Percentiles rank a stretch among this genome's conserved stretches.
Evolutionary conservation across 2,888 invertebrate species (phyloP).

Genomic region (Dromius quadrimaculatus): DNA sequence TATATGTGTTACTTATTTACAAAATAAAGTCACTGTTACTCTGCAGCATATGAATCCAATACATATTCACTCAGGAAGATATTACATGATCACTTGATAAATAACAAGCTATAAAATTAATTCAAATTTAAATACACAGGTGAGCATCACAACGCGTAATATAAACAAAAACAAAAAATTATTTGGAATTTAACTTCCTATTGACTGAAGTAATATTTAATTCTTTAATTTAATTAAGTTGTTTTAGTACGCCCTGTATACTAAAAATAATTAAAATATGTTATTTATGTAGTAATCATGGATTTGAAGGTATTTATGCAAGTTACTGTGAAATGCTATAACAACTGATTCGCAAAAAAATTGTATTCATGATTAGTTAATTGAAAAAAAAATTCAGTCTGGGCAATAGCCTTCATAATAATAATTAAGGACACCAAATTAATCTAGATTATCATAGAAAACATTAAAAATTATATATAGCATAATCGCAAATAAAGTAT

Average conservation of each 20-base stretch:
- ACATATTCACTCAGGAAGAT: constrained; percentile 34
- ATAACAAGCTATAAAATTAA: neutral
- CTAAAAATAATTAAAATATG: neutral
- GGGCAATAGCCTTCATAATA: constrained; percentile 21
- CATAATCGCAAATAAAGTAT: too few species aligned
- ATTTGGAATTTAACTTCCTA: too few species aligned
- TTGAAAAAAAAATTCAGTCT: constrained; percentile 41
- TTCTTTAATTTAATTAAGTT: too few species aligned
- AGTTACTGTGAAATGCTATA: constrained; percentile 42
- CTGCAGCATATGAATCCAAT: constrained; percentile 54
- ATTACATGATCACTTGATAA: constrained; percentile 24
- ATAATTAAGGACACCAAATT: too few species aligned
- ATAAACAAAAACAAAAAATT: too few species aligned
- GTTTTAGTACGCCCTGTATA: too few species aligned
- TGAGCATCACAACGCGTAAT: neutral
- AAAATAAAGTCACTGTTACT: constrained; percentile 57
- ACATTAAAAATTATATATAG: too few species aligned
- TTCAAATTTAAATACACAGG: neutral
- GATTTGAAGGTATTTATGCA: constrained; percentile 36
- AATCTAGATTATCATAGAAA: too few species aligned
- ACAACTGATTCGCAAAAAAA: constrained; percentile 32
- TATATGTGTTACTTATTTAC: constrained; percentile 58
- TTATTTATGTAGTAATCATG: constrained; percentile 34
- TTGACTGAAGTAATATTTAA: neutral
- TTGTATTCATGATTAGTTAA: constrained; percentile 14